Conservation (phyloP, 2,113 vertebrate species). For the Lophura nycthemera region DNA sequence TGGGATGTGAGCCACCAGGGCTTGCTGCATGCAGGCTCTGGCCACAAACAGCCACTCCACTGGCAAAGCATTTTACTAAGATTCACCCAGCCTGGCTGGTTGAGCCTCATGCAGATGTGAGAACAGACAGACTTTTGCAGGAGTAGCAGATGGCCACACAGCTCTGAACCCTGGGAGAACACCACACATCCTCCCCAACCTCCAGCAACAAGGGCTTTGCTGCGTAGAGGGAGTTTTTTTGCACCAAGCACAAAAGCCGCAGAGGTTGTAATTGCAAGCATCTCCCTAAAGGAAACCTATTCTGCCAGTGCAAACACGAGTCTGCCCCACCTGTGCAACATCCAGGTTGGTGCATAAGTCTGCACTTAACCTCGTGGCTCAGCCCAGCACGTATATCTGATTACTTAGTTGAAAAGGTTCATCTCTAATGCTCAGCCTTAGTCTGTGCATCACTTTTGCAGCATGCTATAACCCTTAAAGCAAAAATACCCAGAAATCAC, state of each 20-base stretch:
- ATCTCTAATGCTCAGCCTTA: background rate
- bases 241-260: background rate
- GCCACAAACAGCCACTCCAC: too few species aligned
- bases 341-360: background rate
- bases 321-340: background rate
- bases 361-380: background rate
- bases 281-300: background rate
- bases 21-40: too few species aligned
- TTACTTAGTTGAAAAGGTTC: background rate
- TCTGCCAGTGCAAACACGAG: background rate
- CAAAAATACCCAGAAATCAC: background rate
- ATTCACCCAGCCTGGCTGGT: too few species aligned
- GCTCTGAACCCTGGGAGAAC: background rate
- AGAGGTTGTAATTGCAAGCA: background rate
- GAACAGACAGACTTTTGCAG: too few species aligned
- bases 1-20: too few species aligned
- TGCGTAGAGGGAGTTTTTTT: too few species aligned
- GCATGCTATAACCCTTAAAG: background rate
- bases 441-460: background rate
- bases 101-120: too few species aligned
- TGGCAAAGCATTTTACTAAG: too few species aligned
- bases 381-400: too few species aligned
- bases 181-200: background rate
- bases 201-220: background rate
- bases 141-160: background rate